Conservation (phyloP, 2,797 vertebrate species). For the Bothrops alternatus region DNA sequence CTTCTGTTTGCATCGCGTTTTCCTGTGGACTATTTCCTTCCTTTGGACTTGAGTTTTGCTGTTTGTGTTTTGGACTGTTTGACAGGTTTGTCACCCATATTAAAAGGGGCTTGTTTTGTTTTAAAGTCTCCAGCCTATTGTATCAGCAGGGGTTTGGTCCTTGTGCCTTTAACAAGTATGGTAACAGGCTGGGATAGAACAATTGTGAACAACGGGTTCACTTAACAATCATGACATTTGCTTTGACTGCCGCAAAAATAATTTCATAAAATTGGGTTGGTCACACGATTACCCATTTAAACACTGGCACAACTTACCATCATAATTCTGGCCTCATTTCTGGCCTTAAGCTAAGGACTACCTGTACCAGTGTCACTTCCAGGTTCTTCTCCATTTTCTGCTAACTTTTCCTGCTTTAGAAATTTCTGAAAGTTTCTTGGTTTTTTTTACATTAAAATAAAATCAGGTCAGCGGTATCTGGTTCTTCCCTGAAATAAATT, state of each 20-base stretch:
- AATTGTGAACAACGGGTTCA: not conserved
- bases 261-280: not conserved
- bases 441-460: not conserved
- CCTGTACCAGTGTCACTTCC: not conserved
- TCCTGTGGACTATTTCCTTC: too few species aligned
- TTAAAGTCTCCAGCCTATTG: too few species aligned
- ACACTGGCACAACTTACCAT: not conserved
- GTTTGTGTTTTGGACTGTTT: too few species aligned
- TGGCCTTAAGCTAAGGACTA: not conserved
- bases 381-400: not conserved
- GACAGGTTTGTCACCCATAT: too few species aligned
- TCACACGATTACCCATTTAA: not conserved
- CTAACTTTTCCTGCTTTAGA: not conserved
- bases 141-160: too few species aligned
- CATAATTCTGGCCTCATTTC: not conserved
- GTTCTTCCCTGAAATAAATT: slow-evolving; percentile 1
- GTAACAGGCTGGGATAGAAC: too few species aligned
- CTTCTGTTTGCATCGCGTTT: too few species aligned
- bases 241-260: not conserved
- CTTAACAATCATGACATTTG: not conserved
- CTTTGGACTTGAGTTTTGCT: too few species aligned
- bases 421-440: not conserved
- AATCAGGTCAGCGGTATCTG: not conserved
- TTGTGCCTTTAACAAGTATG: too few species aligned
- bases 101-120: too few species aligned